Conservation (phyloP, 2,113 vertebrate species). For the Trematocara stigmaticum region DNA sequence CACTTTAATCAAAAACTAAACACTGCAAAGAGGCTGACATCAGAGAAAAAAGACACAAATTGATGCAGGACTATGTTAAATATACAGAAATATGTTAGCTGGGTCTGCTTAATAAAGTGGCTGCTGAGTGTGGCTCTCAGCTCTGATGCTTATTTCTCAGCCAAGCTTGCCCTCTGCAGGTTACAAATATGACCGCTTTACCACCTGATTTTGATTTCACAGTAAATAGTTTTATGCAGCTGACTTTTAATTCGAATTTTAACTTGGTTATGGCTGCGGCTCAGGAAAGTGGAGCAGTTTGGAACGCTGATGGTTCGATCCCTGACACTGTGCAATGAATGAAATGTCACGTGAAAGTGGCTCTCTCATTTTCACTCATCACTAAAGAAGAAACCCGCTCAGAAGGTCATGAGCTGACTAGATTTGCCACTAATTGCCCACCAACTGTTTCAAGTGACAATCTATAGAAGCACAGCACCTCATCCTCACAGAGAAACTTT, state of each 20-base stretch:
- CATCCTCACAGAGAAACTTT: background rate
- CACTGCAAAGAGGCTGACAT: background rate
- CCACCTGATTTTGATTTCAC: background rate
- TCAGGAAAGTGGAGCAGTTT: background rate
- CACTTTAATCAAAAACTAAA: background rate
- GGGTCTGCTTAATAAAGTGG: background rate
- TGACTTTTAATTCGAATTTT: background rate
- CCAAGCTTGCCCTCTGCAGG: constrained; percentile 70
- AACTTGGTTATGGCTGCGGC: background rate
- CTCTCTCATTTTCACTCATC: background rate
- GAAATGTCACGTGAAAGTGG: background rate
- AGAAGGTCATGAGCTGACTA: background rate
- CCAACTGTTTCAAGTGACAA: background rate
- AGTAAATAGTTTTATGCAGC: background rate
- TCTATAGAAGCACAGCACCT: background rate
- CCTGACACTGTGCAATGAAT: background rate
- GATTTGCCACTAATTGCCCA: background rate
- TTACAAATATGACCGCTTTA: background rate
- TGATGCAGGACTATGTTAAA: background rate
- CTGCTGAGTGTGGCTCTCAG: background rate
- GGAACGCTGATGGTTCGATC: background rate
- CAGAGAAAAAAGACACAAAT: background rate
- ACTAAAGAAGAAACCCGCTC: background rate
- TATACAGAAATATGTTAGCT: background rate
- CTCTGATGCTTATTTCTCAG: background rate